phyloP scores from a whole-genome alignment of 2,113 vertebrate species.

The Mirza zaza region DNA sequence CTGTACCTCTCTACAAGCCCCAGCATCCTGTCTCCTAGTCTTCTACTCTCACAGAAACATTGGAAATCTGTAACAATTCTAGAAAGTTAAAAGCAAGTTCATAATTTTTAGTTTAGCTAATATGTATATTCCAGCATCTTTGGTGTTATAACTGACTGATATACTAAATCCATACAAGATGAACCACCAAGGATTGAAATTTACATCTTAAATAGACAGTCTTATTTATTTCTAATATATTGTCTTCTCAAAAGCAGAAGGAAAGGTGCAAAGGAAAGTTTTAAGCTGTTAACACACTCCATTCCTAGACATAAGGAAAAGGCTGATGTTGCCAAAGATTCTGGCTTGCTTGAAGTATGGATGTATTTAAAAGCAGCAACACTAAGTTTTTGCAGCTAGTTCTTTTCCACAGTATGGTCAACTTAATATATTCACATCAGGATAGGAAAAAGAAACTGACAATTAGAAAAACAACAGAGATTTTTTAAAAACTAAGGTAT shows the following conservation, averaged over 20 bases:
- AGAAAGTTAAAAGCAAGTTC: not conserved
- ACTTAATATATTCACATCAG: not conserved
- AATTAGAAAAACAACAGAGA: not conserved
- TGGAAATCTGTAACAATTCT: not conserved
- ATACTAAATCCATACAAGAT: not conserved
- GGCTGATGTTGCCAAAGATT: not conserved
- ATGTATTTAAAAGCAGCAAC: not conserved
- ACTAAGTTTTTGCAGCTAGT: not conserved
- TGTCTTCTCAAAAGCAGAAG: not conserved
- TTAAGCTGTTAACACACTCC: not conserved
- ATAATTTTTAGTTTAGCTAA: not conserved
- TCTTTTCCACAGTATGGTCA: not conserved
- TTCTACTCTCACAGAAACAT: not conserved
- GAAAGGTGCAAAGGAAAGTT: accelerated
- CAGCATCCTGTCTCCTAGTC: too few relatives aligned
- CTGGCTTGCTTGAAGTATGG: not conserved
- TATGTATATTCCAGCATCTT: not conserved
- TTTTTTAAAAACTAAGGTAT: not conserved
- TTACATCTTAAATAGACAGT: not conserved
- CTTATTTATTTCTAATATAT: not conserved
- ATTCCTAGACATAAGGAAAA: not conserved
- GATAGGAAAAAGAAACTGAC: not conserved
- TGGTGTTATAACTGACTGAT: not conserved
- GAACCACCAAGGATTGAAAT: not conserved
- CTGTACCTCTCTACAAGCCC: too few relatives aligned